Evolutionary conservation across 2,113 vertebrate species (phyloP).

Genomic region (Nannospalax galili): DNA sequence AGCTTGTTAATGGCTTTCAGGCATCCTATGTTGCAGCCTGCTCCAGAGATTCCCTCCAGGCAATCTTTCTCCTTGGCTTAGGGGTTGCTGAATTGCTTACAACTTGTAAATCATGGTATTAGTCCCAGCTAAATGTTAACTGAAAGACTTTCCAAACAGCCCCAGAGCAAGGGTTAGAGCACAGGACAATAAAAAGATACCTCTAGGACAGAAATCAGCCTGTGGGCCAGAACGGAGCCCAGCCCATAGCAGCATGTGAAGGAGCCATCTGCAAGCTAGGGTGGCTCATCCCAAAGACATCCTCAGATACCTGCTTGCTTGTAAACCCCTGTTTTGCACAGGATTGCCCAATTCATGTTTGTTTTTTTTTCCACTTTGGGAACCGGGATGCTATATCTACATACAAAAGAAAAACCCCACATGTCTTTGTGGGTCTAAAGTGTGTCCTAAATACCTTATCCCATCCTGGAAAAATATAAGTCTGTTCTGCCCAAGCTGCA

Average conservation of each 20-base stretch:
- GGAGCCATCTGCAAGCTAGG: background rate
- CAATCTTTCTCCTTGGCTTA: conserved; percentile 61
- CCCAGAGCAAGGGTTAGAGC: background rate
- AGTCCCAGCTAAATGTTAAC: background rate
- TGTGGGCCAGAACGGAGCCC: background rate
- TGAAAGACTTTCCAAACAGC: conserved; percentile 38
- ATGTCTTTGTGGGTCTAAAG: accelerated
- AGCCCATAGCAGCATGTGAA: background rate
- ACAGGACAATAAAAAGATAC: background rate
- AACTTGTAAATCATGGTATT: conserved; percentile 59
- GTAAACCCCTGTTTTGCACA: background rate
- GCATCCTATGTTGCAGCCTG: conserved; percentile 42
- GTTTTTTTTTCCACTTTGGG: background rate
- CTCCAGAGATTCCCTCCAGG: conserved; percentile 42
- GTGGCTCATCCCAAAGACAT: background rate
- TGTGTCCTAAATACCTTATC: background rate
- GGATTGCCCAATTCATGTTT: background rate
- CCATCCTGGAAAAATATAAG: background rate
- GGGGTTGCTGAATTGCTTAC: conserved; percentile 65
- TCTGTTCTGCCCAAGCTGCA: background rate
- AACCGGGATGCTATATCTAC: background rate
- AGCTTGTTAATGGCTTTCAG: conserved; percentile 71
- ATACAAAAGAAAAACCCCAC: background rate
- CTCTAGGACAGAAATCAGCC: background rate
- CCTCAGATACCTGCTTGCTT: background rate